Evolutionary conservation across 35 echinoderm and acorn worm genomes (phyloP), one percentile per base, ranked within the genome.

Genomic region (Eucidaris tribuloides): DNA sequence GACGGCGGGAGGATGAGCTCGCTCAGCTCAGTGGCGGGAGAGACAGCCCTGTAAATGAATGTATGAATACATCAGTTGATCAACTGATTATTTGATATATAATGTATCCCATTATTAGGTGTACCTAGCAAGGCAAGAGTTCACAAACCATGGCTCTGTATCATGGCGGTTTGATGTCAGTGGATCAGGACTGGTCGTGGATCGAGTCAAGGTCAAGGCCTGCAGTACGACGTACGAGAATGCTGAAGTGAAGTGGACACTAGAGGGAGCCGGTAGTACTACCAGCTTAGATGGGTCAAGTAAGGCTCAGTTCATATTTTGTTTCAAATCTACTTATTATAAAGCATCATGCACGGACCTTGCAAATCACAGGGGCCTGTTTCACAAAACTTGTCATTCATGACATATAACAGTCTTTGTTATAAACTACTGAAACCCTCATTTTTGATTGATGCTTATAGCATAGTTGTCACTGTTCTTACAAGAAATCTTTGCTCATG

Each of bases 151-250:
- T 37, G 95, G 86, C 20, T 85, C 42, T 23, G 80, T 98, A 7
- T 82, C 81, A 2, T 98, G 90, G 95, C 85, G 80, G 39, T 90
- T 98, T 87, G 95, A 98, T 52, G 71, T 85, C 24, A 70, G 45
- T 11, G 78, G 86, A n/a, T 77, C 82, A 29, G 86, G 78, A 23
- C 43, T 89, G 31, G 90, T 93, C 20, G 48, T 93, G 7, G 81
- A 93, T 66, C 42, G 79, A 39, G 62, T 93, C 6, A 86, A 66
- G 18, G 37, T 98, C 33, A 89, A 22, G 20, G 90, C 83, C 7
- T 36, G n/a, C 24, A 89, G 90, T 54, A 78, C 63, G 48, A 87
- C 82, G 20, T 98, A 59, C 62, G 81, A 93, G 19, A 82, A 78
- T 57, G 95, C 90, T 15, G 46, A 77, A 24, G 82, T 98, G 18